A percentile compares a stretch with the other conserved stretches of the same genome.
These are phyloP conservation scores for Orchesellides sinensis DNA, from an alignment of 2,888 invertebrate genomes.

Conservation along the genomic window DNA sequence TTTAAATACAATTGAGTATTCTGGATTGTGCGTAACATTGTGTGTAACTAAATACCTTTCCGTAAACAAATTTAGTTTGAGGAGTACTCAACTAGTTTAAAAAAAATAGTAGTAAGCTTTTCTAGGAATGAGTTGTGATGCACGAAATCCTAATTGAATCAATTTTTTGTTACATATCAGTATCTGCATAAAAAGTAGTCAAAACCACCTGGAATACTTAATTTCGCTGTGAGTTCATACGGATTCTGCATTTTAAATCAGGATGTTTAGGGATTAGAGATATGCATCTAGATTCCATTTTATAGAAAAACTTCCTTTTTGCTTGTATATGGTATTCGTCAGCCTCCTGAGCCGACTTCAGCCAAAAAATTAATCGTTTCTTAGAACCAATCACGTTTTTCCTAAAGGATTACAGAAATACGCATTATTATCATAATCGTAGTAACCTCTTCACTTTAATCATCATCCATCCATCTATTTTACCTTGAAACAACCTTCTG, in stretches of 20 bases:
- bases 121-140: background rate
- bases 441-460: background rate
- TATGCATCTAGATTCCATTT: background rate
- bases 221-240: no score
- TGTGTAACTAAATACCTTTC: no score
- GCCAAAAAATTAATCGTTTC: conserved; percentile 30
- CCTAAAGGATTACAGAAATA: background rate
- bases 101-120: no score
- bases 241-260: background rate
- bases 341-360: no score
- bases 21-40: no score
- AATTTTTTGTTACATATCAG: no score
- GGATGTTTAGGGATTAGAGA: background rate
- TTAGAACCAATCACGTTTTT: conserved; percentile 34
- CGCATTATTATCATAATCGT: background rate
- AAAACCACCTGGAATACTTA: background rate
- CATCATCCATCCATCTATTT: background rate
- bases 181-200: background rate
- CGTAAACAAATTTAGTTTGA: no score
- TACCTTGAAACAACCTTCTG: background rate
- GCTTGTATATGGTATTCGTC: background rate
- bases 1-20: no score
- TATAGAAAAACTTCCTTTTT: background rate
- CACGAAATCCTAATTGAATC: background rate
- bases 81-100: no score